Evolutionary conservation across 2,113 vertebrate species (phyloP).

Genomic region (Passerina amoena): DNA sequence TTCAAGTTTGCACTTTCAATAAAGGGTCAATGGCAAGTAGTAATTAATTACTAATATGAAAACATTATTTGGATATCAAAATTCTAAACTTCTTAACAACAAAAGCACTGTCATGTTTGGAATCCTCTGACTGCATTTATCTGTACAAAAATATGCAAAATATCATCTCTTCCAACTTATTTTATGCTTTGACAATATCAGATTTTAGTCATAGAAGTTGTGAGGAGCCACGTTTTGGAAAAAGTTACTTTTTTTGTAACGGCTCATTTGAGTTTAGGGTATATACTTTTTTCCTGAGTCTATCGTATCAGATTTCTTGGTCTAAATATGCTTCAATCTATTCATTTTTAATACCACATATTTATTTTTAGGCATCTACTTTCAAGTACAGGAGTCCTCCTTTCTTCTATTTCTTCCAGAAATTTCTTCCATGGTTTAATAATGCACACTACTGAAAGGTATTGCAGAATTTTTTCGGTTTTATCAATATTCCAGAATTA

Average conservation of each 20-base stretch:
- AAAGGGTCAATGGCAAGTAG: not conserved
- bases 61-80: not conserved
- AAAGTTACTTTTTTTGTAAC: not conserved
- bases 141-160: not conserved
- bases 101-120: not conserved
- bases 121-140: not conserved
- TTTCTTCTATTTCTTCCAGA: not conserved
- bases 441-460: not conserved
- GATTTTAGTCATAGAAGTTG: not conserved
- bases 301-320: not conserved
- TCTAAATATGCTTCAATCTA: not conserved
- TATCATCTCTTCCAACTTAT: not conserved
- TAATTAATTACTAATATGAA: not conserved
- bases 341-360: not conserved
- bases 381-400: not conserved
- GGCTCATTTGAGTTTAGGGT: not conserved
- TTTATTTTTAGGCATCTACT: not conserved
- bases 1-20: not conserved
- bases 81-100: not conserved
- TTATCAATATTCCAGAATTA: not conserved
- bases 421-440: not conserved
- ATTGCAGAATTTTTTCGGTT: not conserved
- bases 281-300: not conserved
- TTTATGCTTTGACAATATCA: not conserved
- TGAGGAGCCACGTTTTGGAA: fast-evolving